Conservation (phyloP, 2,797 vertebrate species). For the Hybognathus amarus region DNA sequence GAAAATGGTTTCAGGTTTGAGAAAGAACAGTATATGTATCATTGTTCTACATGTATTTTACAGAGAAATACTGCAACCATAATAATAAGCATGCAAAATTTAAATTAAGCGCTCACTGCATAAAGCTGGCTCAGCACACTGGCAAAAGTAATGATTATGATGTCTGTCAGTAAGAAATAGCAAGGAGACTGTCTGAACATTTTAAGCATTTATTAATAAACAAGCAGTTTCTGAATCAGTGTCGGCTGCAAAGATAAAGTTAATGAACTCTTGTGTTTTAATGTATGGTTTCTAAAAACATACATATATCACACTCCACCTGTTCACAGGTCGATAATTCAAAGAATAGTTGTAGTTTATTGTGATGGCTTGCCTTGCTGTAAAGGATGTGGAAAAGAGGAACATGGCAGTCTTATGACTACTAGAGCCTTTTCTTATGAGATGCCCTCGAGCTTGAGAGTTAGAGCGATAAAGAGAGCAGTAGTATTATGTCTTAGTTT, state of each 20-base stretch:
- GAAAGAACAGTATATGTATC: neutral
- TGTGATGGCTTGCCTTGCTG: conserved; percentile 21
- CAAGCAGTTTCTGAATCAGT: no score
- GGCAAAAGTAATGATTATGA: neutral
- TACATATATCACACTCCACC: conserved; percentile 3
- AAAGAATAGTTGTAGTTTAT: neutral
- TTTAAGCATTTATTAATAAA: no score
- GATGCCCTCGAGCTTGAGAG: conserved; percentile 24
- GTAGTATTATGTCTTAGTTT: conserved; percentile 7
- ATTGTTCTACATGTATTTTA: neutral
- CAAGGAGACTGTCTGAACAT: no score
- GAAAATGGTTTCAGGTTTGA: neutral
- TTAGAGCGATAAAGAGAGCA: conserved; percentile 14
- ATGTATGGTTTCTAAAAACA: conserved; percentile 6
- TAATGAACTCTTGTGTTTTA: neutral
- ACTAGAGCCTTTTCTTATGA: conserved; percentile 62
- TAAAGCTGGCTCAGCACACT: neutral
- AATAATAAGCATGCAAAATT: no score
- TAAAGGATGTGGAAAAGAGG: conserved; percentile 58
- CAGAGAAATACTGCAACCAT: no score
- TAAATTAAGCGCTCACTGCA: no score
- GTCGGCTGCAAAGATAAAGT: no score
- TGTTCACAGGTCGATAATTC: conserved; percentile 30
- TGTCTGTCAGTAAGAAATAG: neutral
- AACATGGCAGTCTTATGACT: conserved; percentile 67